Percentiles rank a stretch among this genome's conserved stretches.
Evolutionary conservation across 2,113 vertebrate species (phyloP).

Genomic region (Gila orcuttii): DNA sequence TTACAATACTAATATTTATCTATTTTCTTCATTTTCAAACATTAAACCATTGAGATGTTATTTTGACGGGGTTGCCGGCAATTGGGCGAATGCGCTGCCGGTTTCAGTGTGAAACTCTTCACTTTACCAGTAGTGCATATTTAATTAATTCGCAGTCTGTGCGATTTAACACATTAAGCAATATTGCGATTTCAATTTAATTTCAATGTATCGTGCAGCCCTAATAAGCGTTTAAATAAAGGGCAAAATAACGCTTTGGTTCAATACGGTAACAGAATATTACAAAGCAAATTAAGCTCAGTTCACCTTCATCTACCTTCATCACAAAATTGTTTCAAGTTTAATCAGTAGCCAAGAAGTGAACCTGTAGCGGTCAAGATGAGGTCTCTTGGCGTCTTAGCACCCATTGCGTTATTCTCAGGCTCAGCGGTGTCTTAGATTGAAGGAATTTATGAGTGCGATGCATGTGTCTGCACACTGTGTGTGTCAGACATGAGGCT

Average conservation of each 20-base stretch:
- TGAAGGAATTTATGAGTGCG: constrained; percentile 43
- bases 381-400: background rate
- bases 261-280: background rate
- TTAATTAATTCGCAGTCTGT: too few species aligned
- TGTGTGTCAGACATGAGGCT: constrained; percentile 45
- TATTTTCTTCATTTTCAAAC: too few species aligned
- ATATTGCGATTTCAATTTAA: too few species aligned
- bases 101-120: too few species aligned
- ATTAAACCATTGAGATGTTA: too few species aligned
- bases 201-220: too few species aligned
- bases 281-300: background rate
- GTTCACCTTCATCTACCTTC: background rate
- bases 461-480: constrained; percentile 56
- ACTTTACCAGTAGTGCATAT: too few species aligned
- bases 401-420: constrained; percentile 4
- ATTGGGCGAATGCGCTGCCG: too few species aligned
- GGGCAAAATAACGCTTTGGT: background rate
- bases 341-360: background rate
- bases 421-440: constrained; percentile 35
- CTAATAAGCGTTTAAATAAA: background rate
- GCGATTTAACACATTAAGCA: too few species aligned
- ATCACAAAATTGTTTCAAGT: background rate
- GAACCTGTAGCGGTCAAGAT: constrained; percentile 23
- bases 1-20: too few species aligned
- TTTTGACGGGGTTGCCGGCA: too few species aligned